Percentiles rank a stretch among this genome's conserved stretches.
Evolutionary conservation across 2,888 invertebrate species (phyloP).

Genomic region (Drosophila siamana): DNA sequence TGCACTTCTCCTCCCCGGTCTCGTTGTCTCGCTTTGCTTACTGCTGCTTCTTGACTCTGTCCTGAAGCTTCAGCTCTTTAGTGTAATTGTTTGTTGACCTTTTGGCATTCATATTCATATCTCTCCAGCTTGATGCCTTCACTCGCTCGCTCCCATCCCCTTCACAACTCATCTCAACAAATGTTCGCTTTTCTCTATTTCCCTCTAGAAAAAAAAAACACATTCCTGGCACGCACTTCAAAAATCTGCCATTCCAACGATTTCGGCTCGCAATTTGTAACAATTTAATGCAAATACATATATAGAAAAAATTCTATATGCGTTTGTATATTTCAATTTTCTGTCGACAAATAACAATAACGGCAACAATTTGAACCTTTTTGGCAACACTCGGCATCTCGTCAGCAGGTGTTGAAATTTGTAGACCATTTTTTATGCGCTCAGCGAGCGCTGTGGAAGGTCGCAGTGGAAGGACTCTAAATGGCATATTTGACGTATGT

Average conservation of each 20-base stretch:
- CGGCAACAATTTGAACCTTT: slow-evolving; percentile 37
- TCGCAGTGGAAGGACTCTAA: slow-evolving; percentile 17
- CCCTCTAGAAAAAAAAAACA: slow-evolving; percentile 32
- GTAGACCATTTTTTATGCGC: slow-evolving; percentile 51
- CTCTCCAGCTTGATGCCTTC: slow-evolving; percentile 1
- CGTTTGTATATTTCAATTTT: slow-evolving; percentile 36
- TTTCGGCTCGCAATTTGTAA: slow-evolving; percentile 42
- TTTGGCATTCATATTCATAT: slow-evolving; percentile 64
- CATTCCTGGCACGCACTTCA: slow-evolving; percentile 24
- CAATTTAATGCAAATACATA: slow-evolving; percentile 51
- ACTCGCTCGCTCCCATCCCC: slow-evolving; percentile 3
- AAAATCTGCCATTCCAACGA: not conserved
- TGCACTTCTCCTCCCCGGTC: not conserved
- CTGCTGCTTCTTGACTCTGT: slow-evolving; percentile 15
- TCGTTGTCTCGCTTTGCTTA: slow-evolving; percentile 21
- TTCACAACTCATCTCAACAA: slow-evolving; percentile 21
- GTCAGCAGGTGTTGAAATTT: slow-evolving; percentile 58
- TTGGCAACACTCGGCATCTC: slow-evolving; percentile 23
- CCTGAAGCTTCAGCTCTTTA: slow-evolving; percentile 42
- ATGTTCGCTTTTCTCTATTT: slow-evolving; percentile 36
- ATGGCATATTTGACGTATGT: slow-evolving; percentile 36
- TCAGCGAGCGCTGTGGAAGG: not conserved
- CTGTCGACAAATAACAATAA: slow-evolving; percentile 29
- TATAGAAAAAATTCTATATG: slow-evolving; percentile 21
- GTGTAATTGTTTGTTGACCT: slow-evolving; percentile 63